Evolutionary conservation across 2,888 invertebrate genomes (phyloP).

Genomic region (Keiferia lycopersicella): DNA sequence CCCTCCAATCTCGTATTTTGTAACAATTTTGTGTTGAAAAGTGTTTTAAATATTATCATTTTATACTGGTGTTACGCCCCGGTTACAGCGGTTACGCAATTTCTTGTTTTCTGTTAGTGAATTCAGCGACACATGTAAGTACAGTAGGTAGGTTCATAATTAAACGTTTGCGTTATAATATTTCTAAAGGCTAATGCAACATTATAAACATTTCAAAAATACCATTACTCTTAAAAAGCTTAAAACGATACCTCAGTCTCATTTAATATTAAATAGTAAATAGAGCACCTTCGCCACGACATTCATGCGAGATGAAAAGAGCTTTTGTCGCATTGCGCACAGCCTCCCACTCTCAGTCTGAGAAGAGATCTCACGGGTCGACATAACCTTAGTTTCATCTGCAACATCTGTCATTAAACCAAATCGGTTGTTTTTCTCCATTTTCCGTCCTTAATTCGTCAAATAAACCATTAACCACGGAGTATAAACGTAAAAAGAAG

Average conservation of each 20-base stretch:
- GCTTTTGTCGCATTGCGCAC: conserved; percentile 77
- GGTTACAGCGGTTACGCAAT: no score
- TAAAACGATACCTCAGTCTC: not conserved
- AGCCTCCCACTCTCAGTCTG: conserved; percentile 73
- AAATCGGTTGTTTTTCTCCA: conserved; percentile 31
- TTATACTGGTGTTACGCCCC: no score
- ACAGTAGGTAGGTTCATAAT: no score
- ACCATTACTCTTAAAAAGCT: not conserved
- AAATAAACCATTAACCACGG: conserved; percentile 50
- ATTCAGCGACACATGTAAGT: no score
- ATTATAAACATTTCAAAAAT: not conserved
- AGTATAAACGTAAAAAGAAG: conserved; percentile 61
- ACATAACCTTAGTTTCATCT: conserved; percentile 61
- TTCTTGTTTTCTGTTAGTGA: no score
- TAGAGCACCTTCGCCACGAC: conserved; percentile 15
- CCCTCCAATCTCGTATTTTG: conserved; percentile 36
- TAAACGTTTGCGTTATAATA: no score
- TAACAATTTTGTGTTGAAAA: no score
- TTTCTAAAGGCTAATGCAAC: no score
- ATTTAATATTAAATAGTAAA: not conserved
- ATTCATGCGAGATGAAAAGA: conserved; percentile 53
- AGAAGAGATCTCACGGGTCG: conserved; percentile 67
- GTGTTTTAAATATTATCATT: no score
- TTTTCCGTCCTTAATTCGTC: conserved; percentile 40
- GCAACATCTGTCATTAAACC: conserved; percentile 37